Evolutionary conservation across 2,888 invertebrate species (phyloP), one percentile per base, ranked within the genome.

Genomic region (Ornithoptera alexandrae): DNA sequence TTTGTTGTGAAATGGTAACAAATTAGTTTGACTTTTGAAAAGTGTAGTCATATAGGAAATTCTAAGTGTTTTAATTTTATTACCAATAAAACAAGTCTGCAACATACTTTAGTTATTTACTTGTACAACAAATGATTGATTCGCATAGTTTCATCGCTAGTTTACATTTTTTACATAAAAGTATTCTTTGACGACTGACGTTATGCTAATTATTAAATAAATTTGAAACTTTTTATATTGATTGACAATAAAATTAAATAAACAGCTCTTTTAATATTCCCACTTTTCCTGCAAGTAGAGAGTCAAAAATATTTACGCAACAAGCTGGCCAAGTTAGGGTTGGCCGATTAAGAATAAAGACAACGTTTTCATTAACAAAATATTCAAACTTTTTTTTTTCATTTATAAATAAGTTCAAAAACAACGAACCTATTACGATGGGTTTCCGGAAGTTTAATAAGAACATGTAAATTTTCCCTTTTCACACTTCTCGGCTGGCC

Each of bases 361-460:
- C n/a, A n/a, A 18, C 2, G 56, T 56, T 5, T 30, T 56, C 5
- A 56, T 10, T 20, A 20, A 20, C 8, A 56, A 18, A 12, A n/a
- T 2, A 7, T 56, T 20, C 4, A n/a, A 2, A 56, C 30, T 30
- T 30, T 30, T 56, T 18, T 56, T 56, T 18, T 6, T 56, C 22
- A n/a, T 6, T 20, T 20, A 20, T 8, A 56, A 56, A 58, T n/a
- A 22, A 22, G n/a, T 22, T 22, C 59, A 57, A 71, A 61, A 42
- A 22, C 62, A 62, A 78, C 79, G 71, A 73, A 90, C 90, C 87
- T 84, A 74, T 82, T 74, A 24, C 73, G 64, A 56, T 83, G 78
- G 0, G 84, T 76, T 56, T 88, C 86, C n/a, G 90, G 91, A 5
- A 89, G 69, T 60, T 79, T 80, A 56, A 91, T 89, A 62, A 89